phyloP scores from a whole-genome alignment of 2,888 invertebrate genomes.

The Pharmacophagus antenor region DNA sequence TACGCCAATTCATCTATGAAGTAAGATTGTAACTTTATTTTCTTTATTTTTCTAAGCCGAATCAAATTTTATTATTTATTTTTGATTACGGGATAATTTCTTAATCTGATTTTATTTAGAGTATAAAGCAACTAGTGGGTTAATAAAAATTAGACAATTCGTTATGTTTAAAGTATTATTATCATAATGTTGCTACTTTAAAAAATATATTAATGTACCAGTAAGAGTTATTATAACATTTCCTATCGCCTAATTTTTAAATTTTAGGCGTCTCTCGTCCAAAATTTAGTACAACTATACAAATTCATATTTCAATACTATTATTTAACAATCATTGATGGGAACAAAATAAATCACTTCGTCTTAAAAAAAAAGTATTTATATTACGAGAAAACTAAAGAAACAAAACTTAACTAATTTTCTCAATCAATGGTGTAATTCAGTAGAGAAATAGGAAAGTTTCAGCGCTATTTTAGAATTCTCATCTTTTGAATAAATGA shows the following conservation, averaged over 20 bases:
- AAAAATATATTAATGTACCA: no score
- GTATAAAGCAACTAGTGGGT: not conserved
- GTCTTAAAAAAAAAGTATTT: not conserved
- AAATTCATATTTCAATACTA: no score
- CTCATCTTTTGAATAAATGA: constrained; percentile 56
- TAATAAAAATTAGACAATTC: no score
- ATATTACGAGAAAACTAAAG: not conserved
- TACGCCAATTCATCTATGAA: constrained; percentile 7
- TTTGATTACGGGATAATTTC: not conserved
- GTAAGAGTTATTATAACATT: no score
- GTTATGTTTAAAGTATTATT: no score
- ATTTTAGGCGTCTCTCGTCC: no score
- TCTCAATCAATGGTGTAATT: constrained; percentile 46
- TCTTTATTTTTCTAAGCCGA: constrained; percentile 12
- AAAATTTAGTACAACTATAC: no score
- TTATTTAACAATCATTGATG: not conserved
- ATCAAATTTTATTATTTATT: not conserved
- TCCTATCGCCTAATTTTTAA: no score
- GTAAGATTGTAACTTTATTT: constrained; percentile 21
- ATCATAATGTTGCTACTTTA: no score
- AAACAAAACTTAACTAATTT: constrained; percentile 31
- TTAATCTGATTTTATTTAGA: not conserved
- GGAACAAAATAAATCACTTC: not conserved
- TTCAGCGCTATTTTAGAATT: constrained; percentile 46
- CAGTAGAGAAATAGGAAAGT: constrained; percentile 51